Evolutionary conservation across 2,113 vertebrate genomes (phyloP).

Genomic region (Festucalex cinctus): DNA sequence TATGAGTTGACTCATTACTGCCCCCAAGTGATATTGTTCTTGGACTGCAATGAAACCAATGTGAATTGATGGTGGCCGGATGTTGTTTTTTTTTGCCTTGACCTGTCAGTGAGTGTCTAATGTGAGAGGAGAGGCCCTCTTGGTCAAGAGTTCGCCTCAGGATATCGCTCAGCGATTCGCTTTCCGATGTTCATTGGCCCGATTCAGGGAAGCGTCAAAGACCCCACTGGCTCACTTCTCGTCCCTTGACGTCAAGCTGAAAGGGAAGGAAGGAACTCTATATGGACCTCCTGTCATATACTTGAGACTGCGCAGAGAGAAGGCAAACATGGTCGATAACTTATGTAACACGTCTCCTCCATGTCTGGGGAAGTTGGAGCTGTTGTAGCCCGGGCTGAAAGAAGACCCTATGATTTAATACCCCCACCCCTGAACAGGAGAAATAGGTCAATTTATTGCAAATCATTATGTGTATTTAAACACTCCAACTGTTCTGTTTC

Average conservation of each 20-base stretch:
- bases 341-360: constrained; percentile 31
- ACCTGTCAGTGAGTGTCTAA: constrained; percentile 16
- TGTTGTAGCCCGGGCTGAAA: not conserved
- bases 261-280: constrained; percentile 40
- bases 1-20: no score
- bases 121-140: constrained; percentile 4
- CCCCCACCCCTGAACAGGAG: not conserved
- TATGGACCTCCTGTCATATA: constrained; percentile 11
- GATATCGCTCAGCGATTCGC: constrained; percentile 18
- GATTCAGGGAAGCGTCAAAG: constrained; percentile 37
- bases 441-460: constrained; percentile 4
- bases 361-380: constrained; percentile 5
- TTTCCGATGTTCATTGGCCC: constrained; percentile 34
- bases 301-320: constrained; percentile 1
- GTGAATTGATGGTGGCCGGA: no score
- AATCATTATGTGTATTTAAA: constrained; percentile 14
- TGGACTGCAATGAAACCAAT: no score
- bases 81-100: not conserved
- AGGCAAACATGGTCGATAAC: constrained; percentile 29
- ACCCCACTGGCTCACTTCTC: constrained; percentile 24
- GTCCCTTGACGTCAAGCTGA: constrained; percentile 38
- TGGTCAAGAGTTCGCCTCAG: constrained; percentile 3
- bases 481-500: constrained; percentile 16
- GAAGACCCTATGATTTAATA: not conserved
- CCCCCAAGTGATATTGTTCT: no score